A percentile compares a stretch with the other conserved stretches of the same genome.
These are phyloP conservation scores for Eulithis prunata DNA, from an alignment of 2,888 invertebrate species.

Conservation along the genomic window DNA sequence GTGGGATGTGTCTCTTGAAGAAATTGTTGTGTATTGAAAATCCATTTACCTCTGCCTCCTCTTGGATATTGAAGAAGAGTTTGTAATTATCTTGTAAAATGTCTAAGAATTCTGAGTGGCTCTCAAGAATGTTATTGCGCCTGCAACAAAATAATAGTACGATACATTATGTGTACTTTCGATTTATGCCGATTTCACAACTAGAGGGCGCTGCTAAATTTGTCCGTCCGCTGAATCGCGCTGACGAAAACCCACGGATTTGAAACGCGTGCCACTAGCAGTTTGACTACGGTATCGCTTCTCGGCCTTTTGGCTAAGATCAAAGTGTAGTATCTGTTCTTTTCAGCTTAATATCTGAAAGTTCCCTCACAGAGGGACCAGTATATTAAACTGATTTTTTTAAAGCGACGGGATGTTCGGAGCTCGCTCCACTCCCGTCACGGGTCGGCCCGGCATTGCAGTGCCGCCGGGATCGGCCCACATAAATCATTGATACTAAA, in stretches of 20 bases:
- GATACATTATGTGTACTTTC: not conserved
- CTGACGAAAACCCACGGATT: slow-evolving; percentile 14
- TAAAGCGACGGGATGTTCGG: no score
- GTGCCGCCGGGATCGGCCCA: not conserved
- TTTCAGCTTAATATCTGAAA: no score
- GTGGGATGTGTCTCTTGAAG: no score
- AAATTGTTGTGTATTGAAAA: not conserved
- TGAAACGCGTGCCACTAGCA: not conserved
- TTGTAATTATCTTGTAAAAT: slow-evolving; percentile 87
- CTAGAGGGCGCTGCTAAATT: slow-evolving; percentile 24
- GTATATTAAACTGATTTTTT: no score
- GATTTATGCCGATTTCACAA: slow-evolving; percentile 1
- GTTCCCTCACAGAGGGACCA: no score
- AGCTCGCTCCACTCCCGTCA: no score
- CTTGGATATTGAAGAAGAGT: slow-evolving; percentile 87
- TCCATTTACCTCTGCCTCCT: slow-evolving; percentile 69
- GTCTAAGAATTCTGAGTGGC: slow-evolving; percentile 83
- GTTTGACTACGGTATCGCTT: not conserved
- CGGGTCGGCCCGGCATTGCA: no score
- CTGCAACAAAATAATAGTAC: slow-evolving; percentile 49
- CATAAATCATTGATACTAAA: not conserved
- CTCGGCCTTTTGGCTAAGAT: slow-evolving; percentile 28
- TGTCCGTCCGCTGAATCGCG: slow-evolving; percentile 6
- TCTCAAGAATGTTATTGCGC: slow-evolving; percentile 69
- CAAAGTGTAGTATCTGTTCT: no score